These are phyloP conservation scores for Cydia fagiglandana DNA, from an alignment of 1,140 invertebrate genomes.

Conservation along the genomic window DNA sequence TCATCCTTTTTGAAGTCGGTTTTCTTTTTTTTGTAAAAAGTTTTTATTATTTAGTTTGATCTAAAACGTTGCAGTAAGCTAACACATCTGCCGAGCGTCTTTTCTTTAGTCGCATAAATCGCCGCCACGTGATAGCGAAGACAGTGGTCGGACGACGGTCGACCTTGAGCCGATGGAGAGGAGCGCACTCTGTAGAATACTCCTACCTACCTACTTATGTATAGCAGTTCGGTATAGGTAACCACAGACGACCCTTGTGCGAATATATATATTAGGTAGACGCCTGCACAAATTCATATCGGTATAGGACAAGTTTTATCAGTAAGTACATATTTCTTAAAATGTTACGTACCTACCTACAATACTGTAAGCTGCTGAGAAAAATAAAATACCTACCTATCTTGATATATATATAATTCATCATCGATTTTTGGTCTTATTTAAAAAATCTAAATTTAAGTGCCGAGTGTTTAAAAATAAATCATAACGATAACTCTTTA, in stretches of 20 bases:
- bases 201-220: background rate
- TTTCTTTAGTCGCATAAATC: conserved; percentile 2
- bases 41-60: too few species aligned
- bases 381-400: background rate
- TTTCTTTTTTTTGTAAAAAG: too few species aligned
- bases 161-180: conserved; percentile 23
- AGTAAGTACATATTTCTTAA: background rate
- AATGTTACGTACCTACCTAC: background rate
- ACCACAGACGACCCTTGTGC: background rate
- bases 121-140: conserved; percentile 1
- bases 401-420: background rate
- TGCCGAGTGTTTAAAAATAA: too few species aligned
- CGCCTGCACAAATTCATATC: background rate
- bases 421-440: too few species aligned
- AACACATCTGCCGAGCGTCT: background rate
- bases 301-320: background rate
- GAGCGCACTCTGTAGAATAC: conserved; percentile 9
- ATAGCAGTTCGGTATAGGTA: conserved; percentile 1
- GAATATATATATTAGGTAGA: background rate
- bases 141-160: conserved; percentile 29
- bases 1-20: too few species aligned
- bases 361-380: background rate
- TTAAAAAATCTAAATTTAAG: too few species aligned
- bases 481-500: too few species aligned
- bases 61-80: background rate